Conservation (phyloP, 2,113 vertebrate genomes). For the Thunnus thynnus region DNA sequence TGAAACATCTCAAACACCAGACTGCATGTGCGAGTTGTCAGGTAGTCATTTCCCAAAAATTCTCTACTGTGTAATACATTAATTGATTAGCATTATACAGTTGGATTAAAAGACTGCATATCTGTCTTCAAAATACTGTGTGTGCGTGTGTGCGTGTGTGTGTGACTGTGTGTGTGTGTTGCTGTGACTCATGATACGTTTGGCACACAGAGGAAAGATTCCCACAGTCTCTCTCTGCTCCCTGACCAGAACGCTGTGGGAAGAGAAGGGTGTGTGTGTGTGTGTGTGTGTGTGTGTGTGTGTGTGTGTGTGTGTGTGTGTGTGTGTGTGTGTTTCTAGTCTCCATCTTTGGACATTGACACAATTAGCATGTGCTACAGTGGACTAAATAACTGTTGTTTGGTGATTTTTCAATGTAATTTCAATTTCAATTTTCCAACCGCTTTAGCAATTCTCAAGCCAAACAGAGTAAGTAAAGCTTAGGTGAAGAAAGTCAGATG, state of each 20-base stretch:
- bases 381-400: not conserved
- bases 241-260: constrained; percentile 49
- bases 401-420: no score
- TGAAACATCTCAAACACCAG: not conserved
- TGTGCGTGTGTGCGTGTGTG: constrained; percentile 17
- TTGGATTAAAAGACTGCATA: no score
- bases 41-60: no score
- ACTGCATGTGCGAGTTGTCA: no score
- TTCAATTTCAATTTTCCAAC: no score
- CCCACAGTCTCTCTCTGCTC: constrained; percentile 52
- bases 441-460: no score
- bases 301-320: constrained; percentile 26
- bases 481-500: no score
- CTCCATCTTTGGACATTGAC: constrained; percentile 4
- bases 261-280: constrained; percentile 31
- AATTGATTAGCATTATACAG: no score
- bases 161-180: not conserved
- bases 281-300: constrained; percentile 24
- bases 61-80: no score
- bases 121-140: no score
- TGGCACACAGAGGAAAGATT: constrained; percentile 27
- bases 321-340: constrained; percentile 24
- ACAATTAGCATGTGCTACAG: not conserved
- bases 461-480: no score
- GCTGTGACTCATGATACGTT: not conserved